Base-by-base conservation (phyloP, 2,797 vertebrate species). In the Antrozous pallidus region DNA sequence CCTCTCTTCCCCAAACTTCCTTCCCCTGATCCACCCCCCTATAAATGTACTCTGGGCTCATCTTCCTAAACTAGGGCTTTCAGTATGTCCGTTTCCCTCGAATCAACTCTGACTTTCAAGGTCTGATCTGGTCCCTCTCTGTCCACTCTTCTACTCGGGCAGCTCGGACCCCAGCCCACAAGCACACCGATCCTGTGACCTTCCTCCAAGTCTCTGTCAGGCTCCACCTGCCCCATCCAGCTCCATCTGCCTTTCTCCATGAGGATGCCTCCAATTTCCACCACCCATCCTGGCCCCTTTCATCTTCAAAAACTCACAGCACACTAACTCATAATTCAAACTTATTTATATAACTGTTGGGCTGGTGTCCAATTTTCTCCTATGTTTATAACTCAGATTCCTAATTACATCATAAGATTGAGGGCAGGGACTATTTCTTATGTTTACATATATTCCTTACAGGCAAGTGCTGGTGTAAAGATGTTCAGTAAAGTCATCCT, bases 321-420 rank as follows among this genome's bases (percentile, higher is more conserved):
- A 31, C 12, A 71, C 13, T 47, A 77, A 2, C 10, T 56, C 36
- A 24, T 63, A 88, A 54, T 28, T 91, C 20, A 69, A 75, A 12
- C 33, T 71, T 61, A 82, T 65, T 85, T 70, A 86, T 79, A 38
- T 8, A 80, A 63, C 42, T 58, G 42, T 40, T 75, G 38, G 24
- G 63, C 83, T 49, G 45, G 56, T 40, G 38, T 91, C 73, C 73
- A 93, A 84, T 63, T 80, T 49, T 82, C 71, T 87, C n/a, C 54
- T 45, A 45, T 51, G 42, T 93, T 93, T 90, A 79, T 67, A 87
- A 93, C 75, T 93, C 45, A 75, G 65, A 87, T 51, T 96, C 69
- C 84, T 74, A 94, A 87, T 75, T 36, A 93, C 12, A 51, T 78
- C 36, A 33, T 65, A 54, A 88, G 78, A 78, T 8, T 45, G 28